Percentiles rank a stretch among this genome's conserved stretches.
Evolutionary conservation across 1,140 invertebrate genomes (phyloP).

Genomic region (Amyelois transitella): DNA sequence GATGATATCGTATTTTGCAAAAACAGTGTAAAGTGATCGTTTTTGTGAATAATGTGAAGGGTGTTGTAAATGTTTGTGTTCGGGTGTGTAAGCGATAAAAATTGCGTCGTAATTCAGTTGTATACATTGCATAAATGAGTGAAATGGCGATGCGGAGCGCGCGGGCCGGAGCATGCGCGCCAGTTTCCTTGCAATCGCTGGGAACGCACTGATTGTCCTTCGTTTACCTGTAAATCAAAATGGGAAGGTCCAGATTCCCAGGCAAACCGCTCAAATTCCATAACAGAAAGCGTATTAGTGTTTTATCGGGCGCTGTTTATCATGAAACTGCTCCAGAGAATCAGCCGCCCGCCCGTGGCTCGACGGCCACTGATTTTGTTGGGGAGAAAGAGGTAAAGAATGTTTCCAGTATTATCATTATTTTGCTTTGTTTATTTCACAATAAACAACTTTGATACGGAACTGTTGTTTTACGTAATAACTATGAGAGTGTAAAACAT

Average conservation of each 20-base stretch:
- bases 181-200: slow-evolving; percentile 68
- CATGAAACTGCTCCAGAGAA: slow-evolving; percentile 64
- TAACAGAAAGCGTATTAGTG: slow-evolving; percentile 87
- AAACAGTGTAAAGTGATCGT: slow-evolving; percentile 64
- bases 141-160: slow-evolving; percentile 72
- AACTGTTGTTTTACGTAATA: slow-evolving; percentile 70
- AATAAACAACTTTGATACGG: slow-evolving; percentile 32
- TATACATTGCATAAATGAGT: slow-evolving; percentile 74
- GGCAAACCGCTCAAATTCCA: slow-evolving; percentile 89
- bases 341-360: slow-evolving; percentile 61
- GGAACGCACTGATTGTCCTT: slow-evolving; percentile 70
- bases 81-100: slow-evolving; percentile 57
- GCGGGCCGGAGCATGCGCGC: slow-evolving; percentile 74
- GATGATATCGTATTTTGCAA: slow-evolving; percentile 67
- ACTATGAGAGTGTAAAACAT: slow-evolving; percentile 34
- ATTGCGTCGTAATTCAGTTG: slow-evolving; percentile 72
- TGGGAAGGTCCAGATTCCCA: slow-evolving; percentile 83
- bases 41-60: slow-evolving; percentile 67
- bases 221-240: slow-evolving; percentile 71
- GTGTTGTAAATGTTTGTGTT: slow-evolving; percentile 64
- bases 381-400: slow-evolving; percentile 68
- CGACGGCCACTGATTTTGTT: slow-evolving; percentile 59
- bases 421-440: slow-evolving; percentile 28
- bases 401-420: slow-evolving; percentile 22
- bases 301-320: slow-evolving; percentile 75